Conservation (phyloP, 2,797 vertebrate genomes). For the Chrysocyon brachyurus region DNA sequence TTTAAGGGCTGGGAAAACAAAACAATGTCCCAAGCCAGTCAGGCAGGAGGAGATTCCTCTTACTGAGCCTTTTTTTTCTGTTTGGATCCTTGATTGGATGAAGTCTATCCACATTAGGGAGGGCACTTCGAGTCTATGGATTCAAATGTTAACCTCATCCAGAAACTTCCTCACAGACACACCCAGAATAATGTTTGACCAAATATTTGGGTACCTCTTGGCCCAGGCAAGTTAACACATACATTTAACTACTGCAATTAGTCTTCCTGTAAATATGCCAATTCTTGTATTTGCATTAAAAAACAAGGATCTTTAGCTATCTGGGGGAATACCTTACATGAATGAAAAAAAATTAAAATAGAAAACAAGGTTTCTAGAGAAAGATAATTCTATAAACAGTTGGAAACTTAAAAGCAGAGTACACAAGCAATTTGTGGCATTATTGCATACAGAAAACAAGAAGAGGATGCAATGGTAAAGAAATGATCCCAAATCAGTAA, state of each 20-base stretch:
- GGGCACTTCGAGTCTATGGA: background rate
- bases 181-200: slow-evolving; percentile 40
- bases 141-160: slow-evolving; percentile 9
- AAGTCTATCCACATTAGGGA: background rate
- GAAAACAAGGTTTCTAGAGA: slow-evolving; percentile 48
- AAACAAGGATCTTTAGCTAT: background rate
- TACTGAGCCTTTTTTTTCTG: background rate
- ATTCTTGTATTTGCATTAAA: slow-evolving; percentile 32
- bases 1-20: background rate
- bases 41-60: background rate
- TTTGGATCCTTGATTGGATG: background rate
- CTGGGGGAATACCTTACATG: background rate
- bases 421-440: background rate
- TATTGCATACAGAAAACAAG: slow-evolving; percentile 29
- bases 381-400: slow-evolving; percentile 28
- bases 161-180: background rate
- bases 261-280: background rate
- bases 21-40: background rate
- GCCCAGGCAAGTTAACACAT: background rate
- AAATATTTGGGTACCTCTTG: background rate
- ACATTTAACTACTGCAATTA: background rate
- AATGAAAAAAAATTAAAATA: slow-evolving; percentile 1
- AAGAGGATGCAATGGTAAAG: background rate
- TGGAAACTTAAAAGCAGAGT: slow-evolving; percentile 17
- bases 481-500: background rate